These are phyloP conservation scores for Prorops nasuta DNA, from an alignment of 1,140 invertebrate genomes.

Conservation along the genomic window DNA sequence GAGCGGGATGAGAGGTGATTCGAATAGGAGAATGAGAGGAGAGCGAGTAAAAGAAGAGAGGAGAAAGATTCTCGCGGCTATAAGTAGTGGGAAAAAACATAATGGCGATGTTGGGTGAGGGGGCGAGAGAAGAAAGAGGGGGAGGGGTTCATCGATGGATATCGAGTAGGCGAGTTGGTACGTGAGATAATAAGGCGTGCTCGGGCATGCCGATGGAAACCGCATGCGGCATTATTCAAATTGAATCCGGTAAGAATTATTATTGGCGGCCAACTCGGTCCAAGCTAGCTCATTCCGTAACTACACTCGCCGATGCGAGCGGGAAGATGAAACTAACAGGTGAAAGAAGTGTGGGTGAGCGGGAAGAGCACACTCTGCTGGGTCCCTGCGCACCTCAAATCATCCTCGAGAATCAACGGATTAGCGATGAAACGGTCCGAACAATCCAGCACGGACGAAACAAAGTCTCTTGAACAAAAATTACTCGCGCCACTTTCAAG, in stretches of 20 bases:
- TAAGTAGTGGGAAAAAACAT: constrained; percentile 26
- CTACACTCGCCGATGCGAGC: constrained; percentile 37
- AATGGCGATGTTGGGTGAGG: constrained; percentile 10
- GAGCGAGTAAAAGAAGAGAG: background rate
- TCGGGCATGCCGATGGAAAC: constrained; percentile 50
- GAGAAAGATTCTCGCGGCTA: background rate
- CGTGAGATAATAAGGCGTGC: constrained; percentile 55
- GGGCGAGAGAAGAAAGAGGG: background rate
- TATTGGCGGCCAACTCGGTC: constrained; percentile 45
- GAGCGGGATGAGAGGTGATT: background rate
- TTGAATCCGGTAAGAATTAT: constrained; percentile 55
- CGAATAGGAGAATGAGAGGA: background rate
- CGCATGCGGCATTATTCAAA: constrained; percentile 56
- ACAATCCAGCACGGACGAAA: too few species aligned
- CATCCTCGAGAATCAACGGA: too few species aligned
- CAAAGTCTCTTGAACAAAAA: too few species aligned
- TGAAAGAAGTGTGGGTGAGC: constrained; percentile 23
- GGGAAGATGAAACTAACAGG: constrained; percentile 14
- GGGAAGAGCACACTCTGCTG: too few species aligned
- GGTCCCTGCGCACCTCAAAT: too few species aligned
- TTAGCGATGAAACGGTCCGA: too few species aligned
- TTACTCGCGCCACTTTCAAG: too few species aligned
- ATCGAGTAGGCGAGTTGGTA: constrained; percentile 48
- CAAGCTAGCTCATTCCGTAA: constrained; percentile 39
- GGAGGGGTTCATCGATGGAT: constrained; percentile 39